phyloP scores from a whole-genome alignment of 2,888 invertebrate species.

The Pharmacophagus antenor region DNA sequence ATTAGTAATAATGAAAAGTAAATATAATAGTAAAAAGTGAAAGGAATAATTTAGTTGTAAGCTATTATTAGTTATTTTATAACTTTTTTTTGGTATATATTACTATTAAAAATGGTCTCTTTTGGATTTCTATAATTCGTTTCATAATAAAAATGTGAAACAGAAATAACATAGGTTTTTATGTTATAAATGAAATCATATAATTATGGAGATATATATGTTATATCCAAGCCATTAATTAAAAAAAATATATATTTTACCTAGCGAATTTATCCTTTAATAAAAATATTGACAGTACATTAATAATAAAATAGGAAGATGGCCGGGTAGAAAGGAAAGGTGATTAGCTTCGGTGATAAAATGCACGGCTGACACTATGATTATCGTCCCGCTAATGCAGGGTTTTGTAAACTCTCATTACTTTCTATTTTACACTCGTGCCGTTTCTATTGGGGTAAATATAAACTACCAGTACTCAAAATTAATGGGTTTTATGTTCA shows the following conservation, averaged over 20 bases:
- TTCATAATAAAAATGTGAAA: no score
- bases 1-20: no score
- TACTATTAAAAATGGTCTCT: no score
- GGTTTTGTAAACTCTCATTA: constrained; percentile 53
- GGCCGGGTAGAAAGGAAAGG: constrained; percentile 37
- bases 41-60: no score
- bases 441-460: constrained; percentile 22
- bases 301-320: constrained; percentile 50
- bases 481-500: neutral
- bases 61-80: no score
- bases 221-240: neutral
- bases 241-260: neutral
- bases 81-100: no score
- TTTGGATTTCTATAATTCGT: no score
- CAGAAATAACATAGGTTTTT: no score
- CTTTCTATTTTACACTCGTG: constrained; percentile 46
- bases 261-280: neutral
- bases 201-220: neutral
- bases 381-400: constrained; percentile 48
- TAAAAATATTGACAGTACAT: constrained; percentile 52
- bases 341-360: constrained; percentile 73
- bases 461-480: neutral
- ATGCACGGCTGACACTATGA: constrained; percentile 71
- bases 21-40: no score
- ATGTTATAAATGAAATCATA: no score